Base-by-base conservation (phyloP, 2,113 vertebrate genomes). In the Cebidichthys violaceus region DNA sequence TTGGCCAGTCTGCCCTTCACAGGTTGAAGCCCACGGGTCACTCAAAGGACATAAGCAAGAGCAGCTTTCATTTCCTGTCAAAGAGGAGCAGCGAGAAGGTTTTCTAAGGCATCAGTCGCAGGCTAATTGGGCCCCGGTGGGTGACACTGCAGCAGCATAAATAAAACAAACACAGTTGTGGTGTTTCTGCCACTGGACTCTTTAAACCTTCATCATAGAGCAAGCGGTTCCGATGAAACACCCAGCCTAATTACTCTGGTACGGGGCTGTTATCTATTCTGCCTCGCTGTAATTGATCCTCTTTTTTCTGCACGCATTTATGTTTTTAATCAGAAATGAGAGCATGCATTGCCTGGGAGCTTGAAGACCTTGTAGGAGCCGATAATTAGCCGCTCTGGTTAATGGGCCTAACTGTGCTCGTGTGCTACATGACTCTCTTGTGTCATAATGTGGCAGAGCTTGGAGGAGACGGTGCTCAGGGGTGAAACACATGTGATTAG, bases 151-250 rank as follows among this genome's bases (percentile, higher is more conserved):
- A 76, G 81, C 89, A 86, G 92, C 87, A 88, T 92, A 88, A 94
- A 94, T 95, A 95, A 95, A 95, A 95, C 95, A 95, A 96, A 94
- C 94, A 93, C 87, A 91, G 87, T 93, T 92, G 90, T 90, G 94
- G 89, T 89, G 91, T 93, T 92, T 88, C 90, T 90, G 88, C 90
- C 90, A 92, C 92, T 92, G 93, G 90, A 93, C 93, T 91, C 93
- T 92, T 94, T 94, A 94, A 94, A 93, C 88, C 92, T 89, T 91
- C 93, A 96, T 95, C 95, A 95, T 91, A 94, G 94, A 94, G 91
- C 91, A 87, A 92, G 88, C 86, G 86, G 88, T 89, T 91, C 85
- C 82, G 88, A 90, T 93, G 92, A 94, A 95, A 94, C 93, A 89
- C 71, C 85, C 84, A 68, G 78, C 86, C 93, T 95, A 95, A 95